A percentile compares a stretch with the other conserved stretches of the same genome.
phyloP scores from a whole-genome alignment of 2,113 vertebrate species.

The western clawed frog (Xenopus tropicalis) region UCB_Xtro_10.0 CM004448.2:78551001-78551500 shows the following conservation, averaged over 20 bases:
- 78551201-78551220: background rate
- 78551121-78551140: too few species aligned
- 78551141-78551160: too few species aligned
- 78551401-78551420: background rate
- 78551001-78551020: too few species aligned
- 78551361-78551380: background rate
- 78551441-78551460: conserved; percentile 13
- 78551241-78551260: background rate
- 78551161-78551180: too few species aligned
- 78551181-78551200: background rate
- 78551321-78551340: conserved; percentile 21
- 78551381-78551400: background rate
- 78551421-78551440: conserved; percentile 5
- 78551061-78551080: too few species aligned
- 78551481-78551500: conserved; percentile 13
- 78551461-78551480: background rate
- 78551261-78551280: background rate
- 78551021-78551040: too few species aligned
- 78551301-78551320: conserved; percentile 27
- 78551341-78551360: conserved; percentile 27
- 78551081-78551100: too few species aligned
- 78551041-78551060: too few species aligned
- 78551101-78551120: too few species aligned
- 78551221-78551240: background rate
- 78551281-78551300: conserved; percentile 10